Evolutionary conservation across 2,888 invertebrate species (phyloP), one percentile per base, ranked within the genome.

Genomic region (Cosmorhoe ocellata): DNA sequence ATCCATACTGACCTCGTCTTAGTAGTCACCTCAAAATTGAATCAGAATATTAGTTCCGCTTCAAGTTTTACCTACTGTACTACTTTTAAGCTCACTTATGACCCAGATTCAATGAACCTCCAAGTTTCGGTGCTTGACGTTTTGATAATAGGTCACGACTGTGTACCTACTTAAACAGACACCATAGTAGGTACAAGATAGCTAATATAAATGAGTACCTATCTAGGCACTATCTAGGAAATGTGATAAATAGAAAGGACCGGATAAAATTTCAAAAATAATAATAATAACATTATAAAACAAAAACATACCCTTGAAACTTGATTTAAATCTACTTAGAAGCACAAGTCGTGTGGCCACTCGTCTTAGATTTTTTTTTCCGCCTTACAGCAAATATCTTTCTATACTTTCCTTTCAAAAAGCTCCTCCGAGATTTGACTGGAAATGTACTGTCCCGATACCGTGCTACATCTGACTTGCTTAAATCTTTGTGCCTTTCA

Each of bases 321-420:
- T 22, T 39, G n/a, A 22, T 31, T 43, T 32, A 12, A 27, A 18
- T 7, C 18, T 32, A 28, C 22, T 42, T 36, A 31, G 36, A 8
- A 32, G 22, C n/a, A n/a, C 12, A 26, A 41, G 31, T 31, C 1
- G 10, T 11, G 30, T 28, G 34, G 31, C 39, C 18, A 10, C 34
- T 55, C 1, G 32, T 10, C n/a, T 44, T 51, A n/a, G 47, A 55
- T 34, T 30, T 78, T 56, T 61, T 68, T 45, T 69, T 74, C 51
- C 75, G 74, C 53, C 74, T 76, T 11, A 71, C 59, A 42, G 68
- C 58, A 61, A 80, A 77, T 43, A 74, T 69, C 50, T 77, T 84
- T 58, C 70, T 80, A 51, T 70, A 76, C 66, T 78, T 85, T 11
- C 67, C 59, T 60, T 72, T 81, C 7, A 72, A 56, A 55, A 70